Percentiles rank a stretch among this genome's conserved stretches.
Evolutionary conservation across 2,113 vertebrate species (phyloP).

Genomic region (Megaceryle maxima): DNA sequence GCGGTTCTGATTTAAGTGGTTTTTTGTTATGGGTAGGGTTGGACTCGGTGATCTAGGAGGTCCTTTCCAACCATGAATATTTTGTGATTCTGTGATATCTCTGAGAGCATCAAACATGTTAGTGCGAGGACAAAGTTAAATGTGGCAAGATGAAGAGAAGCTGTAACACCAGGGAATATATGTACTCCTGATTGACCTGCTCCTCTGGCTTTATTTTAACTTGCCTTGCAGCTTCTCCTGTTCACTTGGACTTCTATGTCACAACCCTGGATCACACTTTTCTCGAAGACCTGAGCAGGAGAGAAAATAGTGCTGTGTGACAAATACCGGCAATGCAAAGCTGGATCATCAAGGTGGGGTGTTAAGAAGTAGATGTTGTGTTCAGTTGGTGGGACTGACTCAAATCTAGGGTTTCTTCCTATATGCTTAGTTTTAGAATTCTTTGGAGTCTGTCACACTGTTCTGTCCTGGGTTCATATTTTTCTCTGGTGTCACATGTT

Average conservation of each 20-base stretch:
- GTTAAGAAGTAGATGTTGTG: neutral
- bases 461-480: neutral
- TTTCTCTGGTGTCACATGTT: neutral
- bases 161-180: neutral
- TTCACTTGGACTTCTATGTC: neutral
- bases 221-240: neutral
- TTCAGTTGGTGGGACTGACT: neutral
- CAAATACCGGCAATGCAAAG: accelerated
- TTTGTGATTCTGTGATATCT: neutral
- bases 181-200: neutral
- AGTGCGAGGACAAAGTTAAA: neutral
- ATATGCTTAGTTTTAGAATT: neutral
- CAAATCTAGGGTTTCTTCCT: neutral
- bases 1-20: neutral
- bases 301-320: neutral
- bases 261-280: neutral
- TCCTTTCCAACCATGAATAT: no score
- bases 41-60: no score
- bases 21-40: no score
- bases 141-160: neutral
- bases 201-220: neutral
- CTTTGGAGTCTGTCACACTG: neutral
- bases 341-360: neutral
- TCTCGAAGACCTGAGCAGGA: neutral
- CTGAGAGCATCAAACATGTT: neutral